These are phyloP conservation scores for Nysson spinosus DNA, from an alignment of 2,888 invertebrate genomes.

Conservation along the genomic window DNA sequence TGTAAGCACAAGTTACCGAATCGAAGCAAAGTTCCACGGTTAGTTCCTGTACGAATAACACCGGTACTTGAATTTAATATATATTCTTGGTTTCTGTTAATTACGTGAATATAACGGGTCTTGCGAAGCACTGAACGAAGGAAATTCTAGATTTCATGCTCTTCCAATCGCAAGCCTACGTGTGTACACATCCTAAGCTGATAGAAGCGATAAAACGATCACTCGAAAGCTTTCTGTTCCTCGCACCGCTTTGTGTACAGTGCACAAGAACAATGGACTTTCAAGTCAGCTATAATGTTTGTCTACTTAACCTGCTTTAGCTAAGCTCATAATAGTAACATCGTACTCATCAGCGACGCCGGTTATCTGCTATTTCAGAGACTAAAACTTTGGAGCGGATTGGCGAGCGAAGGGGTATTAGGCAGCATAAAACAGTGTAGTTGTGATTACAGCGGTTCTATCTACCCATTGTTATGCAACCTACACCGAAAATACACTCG, in stretches of 20 bases:
- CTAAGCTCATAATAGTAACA: conserved; percentile 53
- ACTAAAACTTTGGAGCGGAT: conserved; percentile 8
- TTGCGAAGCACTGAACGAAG: no score
- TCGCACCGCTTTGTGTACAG: conserved; percentile 7
- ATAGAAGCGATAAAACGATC: conserved; percentile 5
- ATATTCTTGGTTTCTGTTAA: no score
- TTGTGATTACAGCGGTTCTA: neutral
- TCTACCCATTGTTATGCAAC: no score
- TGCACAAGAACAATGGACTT: conserved; percentile 47
- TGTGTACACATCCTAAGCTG: conserved; percentile 24
- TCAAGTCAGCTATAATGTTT: conserved; percentile 40
- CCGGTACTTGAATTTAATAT: no score
- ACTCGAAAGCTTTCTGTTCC: conserved; percentile 23
- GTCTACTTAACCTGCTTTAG: conserved; percentile 43
- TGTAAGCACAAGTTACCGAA: no score
- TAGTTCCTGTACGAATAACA: no score
- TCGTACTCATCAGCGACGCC: conserved; percentile 52
- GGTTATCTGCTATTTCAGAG: conserved; percentile 64
- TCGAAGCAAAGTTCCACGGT: no score
- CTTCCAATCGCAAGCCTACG: neutral
- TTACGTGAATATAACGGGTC: no score
- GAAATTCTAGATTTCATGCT: no score
- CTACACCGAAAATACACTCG: no score
- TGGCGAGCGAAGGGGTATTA: neutral
- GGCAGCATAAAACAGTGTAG: neutral